Evolutionary conservation across 2,888 invertebrate species (phyloP), one percentile per base, ranked within the genome.

Genomic region (Caenorhabditis virilis): DNA sequence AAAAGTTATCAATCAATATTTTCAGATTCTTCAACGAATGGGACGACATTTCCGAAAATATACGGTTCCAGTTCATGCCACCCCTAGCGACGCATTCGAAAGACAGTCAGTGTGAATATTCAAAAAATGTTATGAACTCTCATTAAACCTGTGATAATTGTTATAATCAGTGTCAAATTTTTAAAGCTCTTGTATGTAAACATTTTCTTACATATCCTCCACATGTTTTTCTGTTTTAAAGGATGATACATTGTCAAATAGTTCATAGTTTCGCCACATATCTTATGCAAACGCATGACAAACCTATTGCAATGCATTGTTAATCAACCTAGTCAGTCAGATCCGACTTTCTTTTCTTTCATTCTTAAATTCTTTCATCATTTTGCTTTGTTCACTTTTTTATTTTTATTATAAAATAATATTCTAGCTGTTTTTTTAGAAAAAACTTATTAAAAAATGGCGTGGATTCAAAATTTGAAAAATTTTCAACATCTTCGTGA

Each of bases 391-490:
- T 39, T 39, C 22, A 18, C 45, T 18, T 22, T 45, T 15, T 22
- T 23, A 18, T 22, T 45, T 15, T 18, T 13, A 9, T 45, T 23
- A 45, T 18, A 11, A 18, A 22, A 18, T 22, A 7, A 13, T 15
- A 7, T 7, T 22, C 15, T 9, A 9, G 30, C 6, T 9, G 13
- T 13, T 30, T 9, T 9, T 30, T 30, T 6, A 30, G 30, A 30
- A 30, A 30, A 30, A 9, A 30, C 6, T 9, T 30, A 9, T 49
- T 22, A 30, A 11, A 60, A 48, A 48, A 77, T 78, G 77, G 55
- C 77, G 45, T 78, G 78, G 78, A 71, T 78, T 36, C 73, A 75
- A 61, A 77, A 76, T 49, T 53, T 77, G 42, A 78, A 78, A 58
- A 76, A 77, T 43, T 77, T 71, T 57, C 74, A 78, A 51, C 73